Evolutionary conservation across 2,888 invertebrate genomes (phyloP), one percentile per base, ranked within the genome.

Genomic region (Idaea biselata): DNA sequence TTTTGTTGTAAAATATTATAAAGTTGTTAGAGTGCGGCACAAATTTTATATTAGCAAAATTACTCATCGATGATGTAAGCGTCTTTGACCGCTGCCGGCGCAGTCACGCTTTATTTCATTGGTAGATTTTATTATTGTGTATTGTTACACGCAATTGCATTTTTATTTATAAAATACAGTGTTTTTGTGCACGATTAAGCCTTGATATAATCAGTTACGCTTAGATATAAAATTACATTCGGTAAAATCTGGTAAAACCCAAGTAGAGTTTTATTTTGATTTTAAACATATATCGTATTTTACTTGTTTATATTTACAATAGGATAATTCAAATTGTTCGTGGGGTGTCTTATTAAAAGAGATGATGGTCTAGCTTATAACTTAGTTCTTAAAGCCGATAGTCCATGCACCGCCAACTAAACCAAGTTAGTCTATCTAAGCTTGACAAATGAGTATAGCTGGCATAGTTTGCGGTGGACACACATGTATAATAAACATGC

Each of bases 71-170:
- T 44, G 44, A 44, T 6, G 44, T 44, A 44, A 44, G 8, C 44
- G 44, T 44, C 44, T 44, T 44, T 44, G 44, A 44, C 44, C 44
- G 44, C 44, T 14, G 14, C 44, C 44, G 14, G 44, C 44, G 11
- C 14, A 44, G 44, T 44, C 44, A 44, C 44, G 44, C 14, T 44
- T 44, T 44, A 44, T 14, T 44, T 44, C 44, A 44, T 44, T 44
- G 44, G 44, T 44, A 44, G 44, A 44, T 44, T 44, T 44, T 44
- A 44, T 44, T 44, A 44, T 44, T 44, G 44, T 44, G 44, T 44
- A 1, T 44, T 14, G 44, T 44, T 44, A 44, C 44, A 11, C 14
- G 14, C 44, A 44, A 44, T 44, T 44, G 8, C 44, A 44, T 44
- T 44, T 44, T 44, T 44, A 44, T 44, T 44, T 11, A 14, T 8